Base-by-base conservation (phyloP, 2,113 vertebrate genomes). In the Amblyopsis rosae region DNA sequence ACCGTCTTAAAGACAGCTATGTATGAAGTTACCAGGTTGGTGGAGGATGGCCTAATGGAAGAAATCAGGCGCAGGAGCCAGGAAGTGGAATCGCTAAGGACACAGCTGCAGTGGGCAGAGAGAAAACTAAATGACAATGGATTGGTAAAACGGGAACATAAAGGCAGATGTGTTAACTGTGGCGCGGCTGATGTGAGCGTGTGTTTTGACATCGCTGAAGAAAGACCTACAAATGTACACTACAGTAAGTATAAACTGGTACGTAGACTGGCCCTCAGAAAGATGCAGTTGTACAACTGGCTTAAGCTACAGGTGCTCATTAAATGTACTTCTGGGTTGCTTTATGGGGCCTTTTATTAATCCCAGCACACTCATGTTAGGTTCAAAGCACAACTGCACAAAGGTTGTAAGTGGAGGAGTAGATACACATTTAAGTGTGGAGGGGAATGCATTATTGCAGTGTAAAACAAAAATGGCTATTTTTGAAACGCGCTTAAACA, bases 41-140 rank as follows among this genome's bases (percentile, higher is more conserved):
- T 93, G 49, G 90, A 93, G 78, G 84, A 91, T n/a, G 83, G 90
- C 12, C 83, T 93, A 26, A 11, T 93, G 76, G 86, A 88, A 69
- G 88, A 92, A 72, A 72, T 92, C 61, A 90, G 82, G 73, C 89
- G 88, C 19, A 85, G 85, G 51, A 84, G 64, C 51, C 86, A 76
- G 66, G 89, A 93, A 75, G 83, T 87, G 66, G 87, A 92, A 62
- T 66, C 87, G 8, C 80, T 93, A 19, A 82, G 74, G 72, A 67
- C 71, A 50, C 85, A 87, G 76, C 75, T 93, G 72, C 83, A 86
- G 33, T 69, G 77, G 78, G 72, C 87, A 4, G 85, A 92, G 62
- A 80, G 48, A 3, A 83, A 85, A 61, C 50, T 87, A 7, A 77
- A 62, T 12, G 87, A 76, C 16, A 48, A 48, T 16, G 49, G 12